These are phyloP conservation scores for Hippolais icterina DNA, from an alignment of 2,113 vertebrate genomes.

Conservation along the genomic window DNA sequence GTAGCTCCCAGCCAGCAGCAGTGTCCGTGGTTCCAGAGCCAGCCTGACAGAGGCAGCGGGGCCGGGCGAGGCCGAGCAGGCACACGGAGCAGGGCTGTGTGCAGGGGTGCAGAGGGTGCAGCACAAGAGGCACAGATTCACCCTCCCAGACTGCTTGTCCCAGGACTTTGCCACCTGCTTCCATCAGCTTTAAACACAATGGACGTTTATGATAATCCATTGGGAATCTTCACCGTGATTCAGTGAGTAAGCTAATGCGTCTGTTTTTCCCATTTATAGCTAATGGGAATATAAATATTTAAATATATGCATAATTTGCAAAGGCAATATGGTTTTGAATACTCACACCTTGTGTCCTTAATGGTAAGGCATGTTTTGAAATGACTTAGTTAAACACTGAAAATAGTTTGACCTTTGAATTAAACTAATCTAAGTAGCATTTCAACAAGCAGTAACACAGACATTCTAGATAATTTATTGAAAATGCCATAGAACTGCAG, in stretches of 20 bases:
- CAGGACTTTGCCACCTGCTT: constrained; percentile 24
- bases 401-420: constrained; percentile 55
- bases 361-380: constrained; percentile 21
- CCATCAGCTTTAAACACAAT: constrained; percentile 60
- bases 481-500: constrained; percentile 13
- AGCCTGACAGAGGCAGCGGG: constrained; percentile 33
- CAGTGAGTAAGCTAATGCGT: constrained; percentile 79
- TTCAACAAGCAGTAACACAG: not conserved
- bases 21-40: constrained; percentile 4
- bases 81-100: constrained; percentile 20
- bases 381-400: constrained; percentile 31
- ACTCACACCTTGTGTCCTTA: not conserved
- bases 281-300: constrained; percentile 42
- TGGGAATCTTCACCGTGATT: constrained; percentile 85
- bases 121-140: not conserved
- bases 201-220: constrained; percentile 74
- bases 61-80: no score
- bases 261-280: constrained; percentile 6
- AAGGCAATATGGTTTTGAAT: constrained; percentile 25
- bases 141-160: not conserved
- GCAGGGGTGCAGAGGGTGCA: not conserved
- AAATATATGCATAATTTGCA: constrained; percentile 35
- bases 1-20: constrained; percentile 67
- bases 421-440: constrained; percentile 26
- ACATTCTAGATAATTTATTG: not conserved